A percentile compares a stretch with the other conserved stretches of the same genome.
Evolutionary conservation across 2,888 invertebrate species (phyloP).

Genomic region (Amblyteles armatorius): DNA sequence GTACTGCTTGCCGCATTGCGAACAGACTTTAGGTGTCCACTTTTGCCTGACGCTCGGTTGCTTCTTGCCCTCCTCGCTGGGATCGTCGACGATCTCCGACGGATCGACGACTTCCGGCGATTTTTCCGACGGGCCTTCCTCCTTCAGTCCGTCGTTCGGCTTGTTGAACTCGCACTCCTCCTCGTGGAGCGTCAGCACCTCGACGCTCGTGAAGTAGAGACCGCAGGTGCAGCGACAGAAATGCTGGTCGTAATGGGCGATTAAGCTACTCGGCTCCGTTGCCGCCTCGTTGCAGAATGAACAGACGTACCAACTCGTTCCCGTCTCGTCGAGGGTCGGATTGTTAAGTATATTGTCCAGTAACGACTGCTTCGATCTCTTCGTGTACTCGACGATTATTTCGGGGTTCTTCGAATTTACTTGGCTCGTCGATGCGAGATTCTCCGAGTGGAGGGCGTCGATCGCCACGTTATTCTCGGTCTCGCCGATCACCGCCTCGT

Average conservation of each 20-base stretch:
- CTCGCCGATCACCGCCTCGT: conserved; percentile 71
- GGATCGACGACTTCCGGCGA: not conserved
- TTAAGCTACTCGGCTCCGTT: conserved; percentile 78
- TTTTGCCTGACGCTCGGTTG: conserved; percentile 80
- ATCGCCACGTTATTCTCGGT: conserved; percentile 67
- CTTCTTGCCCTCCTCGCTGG: conserved; percentile 73
- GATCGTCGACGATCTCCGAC: conserved; percentile 32
- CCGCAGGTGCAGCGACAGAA: conserved; percentile 83
- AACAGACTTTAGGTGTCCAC: conserved; percentile 85
- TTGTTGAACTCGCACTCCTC: conserved; percentile 76
- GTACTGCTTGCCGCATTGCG: conserved; percentile 87
- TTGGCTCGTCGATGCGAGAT: conserved; percentile 78
- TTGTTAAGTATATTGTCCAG: conserved; percentile 78
- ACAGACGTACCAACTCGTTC: conserved; percentile 81
- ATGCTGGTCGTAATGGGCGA: conserved; percentile 81
- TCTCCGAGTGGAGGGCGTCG: conserved; percentile 43
- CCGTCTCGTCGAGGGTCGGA: conserved; percentile 81
- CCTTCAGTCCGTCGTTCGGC: not conserved
- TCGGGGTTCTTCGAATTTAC: conserved; percentile 72
- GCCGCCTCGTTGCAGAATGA: conserved; percentile 83
- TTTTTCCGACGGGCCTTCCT: not conserved
- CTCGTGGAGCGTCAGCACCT: conserved; percentile 82
- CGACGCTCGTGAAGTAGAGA: conserved; percentile 84
- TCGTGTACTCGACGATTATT: conserved; percentile 80
- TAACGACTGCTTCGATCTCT: conserved; percentile 77